A percentile compares a stretch with the other conserved stretches of the same genome.
phyloP scores from a whole-genome alignment of 35 echinoderm and acorn worm species.

The Anneissia japonica region DNA sequence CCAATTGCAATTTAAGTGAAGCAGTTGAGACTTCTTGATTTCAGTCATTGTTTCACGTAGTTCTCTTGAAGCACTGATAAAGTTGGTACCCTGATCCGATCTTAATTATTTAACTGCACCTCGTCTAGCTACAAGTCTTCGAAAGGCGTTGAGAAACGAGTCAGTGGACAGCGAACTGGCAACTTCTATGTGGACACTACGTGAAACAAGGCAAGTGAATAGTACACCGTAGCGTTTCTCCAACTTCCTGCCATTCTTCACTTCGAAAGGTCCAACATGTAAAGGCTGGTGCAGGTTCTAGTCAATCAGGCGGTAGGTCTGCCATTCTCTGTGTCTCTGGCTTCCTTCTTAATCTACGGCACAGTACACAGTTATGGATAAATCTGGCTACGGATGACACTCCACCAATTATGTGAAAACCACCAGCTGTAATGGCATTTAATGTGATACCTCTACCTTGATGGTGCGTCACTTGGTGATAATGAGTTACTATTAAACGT shows the following conservation, averaged over 20 bases:
- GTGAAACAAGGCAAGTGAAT: slow-evolving; percentile 41
- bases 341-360: not conserved
- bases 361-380: not conserved
- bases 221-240: slow-evolving; percentile 52
- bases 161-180: slow-evolving; percentile 21
- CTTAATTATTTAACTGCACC: slow-evolving; percentile 50
- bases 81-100: slow-evolving; percentile 54
- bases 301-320: not conserved
- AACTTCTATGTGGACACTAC: slow-evolving; percentile 45
- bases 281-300: slow-evolving; percentile 27
- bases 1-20: slow-evolving; percentile 3
- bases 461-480: slow-evolving; percentile 38
- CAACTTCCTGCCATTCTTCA: slow-evolving; percentile 31
- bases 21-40: slow-evolving; percentile 19
- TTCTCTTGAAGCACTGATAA: slow-evolving; percentile 52
- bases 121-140: slow-evolving; percentile 49
- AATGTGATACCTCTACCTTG: slow-evolving; percentile 38
- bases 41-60: slow-evolving; percentile 36
- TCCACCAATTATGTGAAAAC: not conserved
- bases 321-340: not conserved
- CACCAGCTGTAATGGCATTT: not conserved
- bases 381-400: not conserved
- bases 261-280: slow-evolving; percentile 35
- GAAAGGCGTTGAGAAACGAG: slow-evolving; percentile 55
- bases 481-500: slow-evolving; percentile 43